Evolutionary conservation across 2,113 vertebrate species (phyloP).

Genomic region (Hippocampus mohnikei): DNA sequence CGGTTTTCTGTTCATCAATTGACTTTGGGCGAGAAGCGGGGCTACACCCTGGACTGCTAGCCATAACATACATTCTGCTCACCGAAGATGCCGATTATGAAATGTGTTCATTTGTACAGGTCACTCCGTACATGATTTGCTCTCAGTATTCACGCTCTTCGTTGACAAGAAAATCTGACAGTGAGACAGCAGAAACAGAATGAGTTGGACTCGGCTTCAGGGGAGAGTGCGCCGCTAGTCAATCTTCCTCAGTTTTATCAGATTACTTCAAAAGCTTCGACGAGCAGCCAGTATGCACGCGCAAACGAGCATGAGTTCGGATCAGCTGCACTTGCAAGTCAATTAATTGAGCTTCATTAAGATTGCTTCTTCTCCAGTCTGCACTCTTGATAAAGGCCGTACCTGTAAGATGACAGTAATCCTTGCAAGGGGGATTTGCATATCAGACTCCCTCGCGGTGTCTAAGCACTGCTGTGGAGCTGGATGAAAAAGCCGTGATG

Average conservation of each 20-base stretch:
- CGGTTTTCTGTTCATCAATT: background rate
- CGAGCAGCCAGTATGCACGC: constrained; percentile 38
- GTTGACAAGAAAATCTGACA: constrained; percentile 54
- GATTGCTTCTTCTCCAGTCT: background rate
- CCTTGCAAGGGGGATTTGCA: background rate
- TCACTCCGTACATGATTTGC: too few species aligned
- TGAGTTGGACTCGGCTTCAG: constrained; percentile 44
- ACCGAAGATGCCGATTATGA: too few species aligned
- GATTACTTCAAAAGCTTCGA: constrained; percentile 57
- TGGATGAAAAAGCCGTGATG: background rate
- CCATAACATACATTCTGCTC: too few species aligned
- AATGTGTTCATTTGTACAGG: background rate
- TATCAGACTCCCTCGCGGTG: background rate
- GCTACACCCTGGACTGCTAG: too few species aligned
- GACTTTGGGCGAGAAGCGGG: background rate
- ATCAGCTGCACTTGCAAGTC: constrained; percentile 34
- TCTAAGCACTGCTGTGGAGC: background rate
- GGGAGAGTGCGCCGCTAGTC: constrained; percentile 45
- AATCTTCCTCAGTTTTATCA: constrained; percentile 50
- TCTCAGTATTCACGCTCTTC: constrained; percentile 16
- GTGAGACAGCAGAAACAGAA: constrained; percentile 60
- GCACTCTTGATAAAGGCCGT: background rate
- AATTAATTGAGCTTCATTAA: constrained; percentile 21
- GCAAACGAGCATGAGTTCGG: constrained; percentile 40
- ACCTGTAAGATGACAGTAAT: background rate